Conservation (phyloP, 1,140 invertebrate genomes). For the Lepidotrigona ventralis region DNA sequence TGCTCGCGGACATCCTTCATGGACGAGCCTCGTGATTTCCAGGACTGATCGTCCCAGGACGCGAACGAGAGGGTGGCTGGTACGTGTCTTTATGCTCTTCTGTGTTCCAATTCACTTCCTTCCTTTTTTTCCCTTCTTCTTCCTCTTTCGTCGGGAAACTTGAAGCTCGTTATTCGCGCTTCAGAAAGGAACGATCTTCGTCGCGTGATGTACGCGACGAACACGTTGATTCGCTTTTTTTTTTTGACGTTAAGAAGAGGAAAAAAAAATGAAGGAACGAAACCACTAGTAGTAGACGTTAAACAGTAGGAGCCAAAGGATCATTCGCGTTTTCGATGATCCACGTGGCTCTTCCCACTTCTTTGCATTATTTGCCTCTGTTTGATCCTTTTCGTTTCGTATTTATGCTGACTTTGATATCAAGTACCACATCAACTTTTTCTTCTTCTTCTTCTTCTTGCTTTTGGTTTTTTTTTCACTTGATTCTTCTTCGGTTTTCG, state of each 20-base stretch:
- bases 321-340: constrained; percentile 3
- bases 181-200: background rate
- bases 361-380: background rate
- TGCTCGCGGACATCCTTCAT: constrained; percentile 13
- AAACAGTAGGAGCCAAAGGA: background rate
- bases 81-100: constrained; percentile 40
- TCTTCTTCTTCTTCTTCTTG: background rate
- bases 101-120: constrained; percentile 18
- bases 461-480: constrained; percentile 12
- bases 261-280: constrained; percentile 17
- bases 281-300: constrained; percentile 23
- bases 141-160: background rate
- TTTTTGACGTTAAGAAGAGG: background rate
- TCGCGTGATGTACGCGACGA: background rate
- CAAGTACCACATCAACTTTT: background rate
- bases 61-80: constrained; percentile 41
- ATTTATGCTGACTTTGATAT: constrained; percentile 44
- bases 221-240: background rate
- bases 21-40: constrained; percentile 33
- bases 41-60: background rate
- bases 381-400: background rate
- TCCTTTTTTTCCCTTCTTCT: background rate
- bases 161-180: background rate
- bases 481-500: background rate
- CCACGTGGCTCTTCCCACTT: background rate